phyloP scores from a whole-genome alignment of 1,140 invertebrate species.

The Mercenaria mercenaria region DNA sequence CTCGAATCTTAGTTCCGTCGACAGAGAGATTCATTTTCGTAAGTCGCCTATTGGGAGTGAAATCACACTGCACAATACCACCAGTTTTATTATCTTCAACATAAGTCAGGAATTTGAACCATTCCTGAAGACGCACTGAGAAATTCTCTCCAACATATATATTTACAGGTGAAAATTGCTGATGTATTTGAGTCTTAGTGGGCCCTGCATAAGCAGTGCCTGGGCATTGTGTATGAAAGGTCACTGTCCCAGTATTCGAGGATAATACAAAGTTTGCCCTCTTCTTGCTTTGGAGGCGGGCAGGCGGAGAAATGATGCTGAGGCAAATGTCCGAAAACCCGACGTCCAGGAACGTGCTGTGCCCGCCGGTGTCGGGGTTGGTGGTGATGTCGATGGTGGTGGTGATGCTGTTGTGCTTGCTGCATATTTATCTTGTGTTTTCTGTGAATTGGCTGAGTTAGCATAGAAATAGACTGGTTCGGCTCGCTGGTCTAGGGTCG shows the following conservation, averaged over 20 bases:
- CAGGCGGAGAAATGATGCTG: constrained; percentile 56
- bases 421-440: constrained; percentile 65
- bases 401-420: no score
- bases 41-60: constrained; percentile 71
- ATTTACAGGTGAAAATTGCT: constrained; percentile 64
- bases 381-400: constrained; percentile 53
- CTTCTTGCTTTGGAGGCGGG: constrained; percentile 72
- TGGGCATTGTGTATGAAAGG: background rate
- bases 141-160: constrained; percentile 80
- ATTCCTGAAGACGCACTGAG: constrained; percentile 71
- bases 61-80: constrained; percentile 76
- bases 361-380: constrained; percentile 13
- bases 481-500: constrained; percentile 37
- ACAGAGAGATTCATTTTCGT: constrained; percentile 76
- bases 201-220: background rate
- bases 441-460: constrained; percentile 37
- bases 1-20: constrained; percentile 71
- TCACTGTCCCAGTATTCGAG: constrained; percentile 36
- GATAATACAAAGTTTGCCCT: background rate
- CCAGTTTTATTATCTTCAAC: constrained; percentile 69
- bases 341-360: constrained; percentile 35
- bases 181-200: background rate
- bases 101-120: constrained; percentile 72
- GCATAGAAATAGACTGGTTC: constrained; percentile 27
- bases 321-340: constrained; percentile 68